phyloP scores from a whole-genome alignment of 2,797 vertebrate genomes.

The Prunella strophiata region DNA sequence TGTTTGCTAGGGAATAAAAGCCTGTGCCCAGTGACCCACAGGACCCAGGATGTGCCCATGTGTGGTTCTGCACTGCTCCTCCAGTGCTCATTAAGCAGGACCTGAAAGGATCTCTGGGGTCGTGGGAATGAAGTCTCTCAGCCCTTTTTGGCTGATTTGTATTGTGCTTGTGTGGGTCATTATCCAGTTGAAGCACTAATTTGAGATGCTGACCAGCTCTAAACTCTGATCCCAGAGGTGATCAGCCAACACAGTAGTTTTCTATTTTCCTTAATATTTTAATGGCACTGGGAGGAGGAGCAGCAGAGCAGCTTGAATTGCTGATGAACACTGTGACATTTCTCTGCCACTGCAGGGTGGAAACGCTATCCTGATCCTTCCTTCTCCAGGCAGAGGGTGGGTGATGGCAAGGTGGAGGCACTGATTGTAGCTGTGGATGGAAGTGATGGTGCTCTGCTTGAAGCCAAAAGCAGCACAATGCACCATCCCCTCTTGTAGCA shows the following conservation, averaged over 20 bases:
- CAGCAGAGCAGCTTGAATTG: not conserved
- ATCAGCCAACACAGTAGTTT: not conserved
- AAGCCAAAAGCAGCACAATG: not conserved
- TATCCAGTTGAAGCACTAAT: not conserved
- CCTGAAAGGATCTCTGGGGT: not conserved
- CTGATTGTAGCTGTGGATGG: not conserved
- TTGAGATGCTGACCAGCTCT: not conserved
- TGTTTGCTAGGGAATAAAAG: accelerated
- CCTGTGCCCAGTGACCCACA: accelerated
- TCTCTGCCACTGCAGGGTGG: not conserved
- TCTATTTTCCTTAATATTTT: conserved; percentile 15
- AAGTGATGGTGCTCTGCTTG: not conserved
- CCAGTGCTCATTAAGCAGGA: not conserved
- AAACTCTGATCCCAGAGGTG: not conserved
- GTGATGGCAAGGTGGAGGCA: accelerated
- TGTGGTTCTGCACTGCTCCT: not conserved
- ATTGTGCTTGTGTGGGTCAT: not conserved
- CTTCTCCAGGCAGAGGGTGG: not conserved
- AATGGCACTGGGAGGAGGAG: not conserved
- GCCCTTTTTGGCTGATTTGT: not conserved
- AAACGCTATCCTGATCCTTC: accelerated
- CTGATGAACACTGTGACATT: not conserved
- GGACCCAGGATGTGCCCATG: not conserved
- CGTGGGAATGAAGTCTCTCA: not conserved
- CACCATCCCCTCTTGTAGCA: not conserved